Percentiles rank a stretch among this genome's conserved stretches.
phyloP scores from a whole-genome alignment of 2,113 vertebrate genomes.

The Turnix velox region DNA sequence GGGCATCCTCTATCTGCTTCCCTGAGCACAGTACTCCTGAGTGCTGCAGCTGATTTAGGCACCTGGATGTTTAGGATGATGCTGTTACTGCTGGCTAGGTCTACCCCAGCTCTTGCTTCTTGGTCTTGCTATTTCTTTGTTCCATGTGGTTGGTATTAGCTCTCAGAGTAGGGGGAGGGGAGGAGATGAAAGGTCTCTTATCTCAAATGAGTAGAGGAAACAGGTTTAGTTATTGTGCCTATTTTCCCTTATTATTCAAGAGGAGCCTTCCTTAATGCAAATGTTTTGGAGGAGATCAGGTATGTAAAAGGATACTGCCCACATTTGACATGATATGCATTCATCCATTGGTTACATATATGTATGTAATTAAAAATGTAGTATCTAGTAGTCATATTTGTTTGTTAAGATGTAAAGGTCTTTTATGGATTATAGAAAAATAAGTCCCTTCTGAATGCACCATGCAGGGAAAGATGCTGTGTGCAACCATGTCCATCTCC shows the following conservation, averaged over 20 bases:
- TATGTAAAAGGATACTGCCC: not conserved
- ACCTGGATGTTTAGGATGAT: fast-evolving
- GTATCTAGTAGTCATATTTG: not conserved
- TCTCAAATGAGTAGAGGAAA: not conserved
- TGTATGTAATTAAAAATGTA: not conserved
- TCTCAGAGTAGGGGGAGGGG: not conserved
- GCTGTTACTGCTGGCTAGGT: not conserved
- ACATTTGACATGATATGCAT: not conserved
- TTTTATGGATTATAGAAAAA: not conserved
- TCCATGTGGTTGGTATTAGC: not conserved
- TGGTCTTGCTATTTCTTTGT: not conserved
- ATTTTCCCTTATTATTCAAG: not conserved
- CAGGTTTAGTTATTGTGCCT: not conserved
- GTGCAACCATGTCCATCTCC: not conserved
- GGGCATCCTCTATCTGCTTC: not conserved
- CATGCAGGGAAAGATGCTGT: not conserved
- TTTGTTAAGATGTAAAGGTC: not conserved
- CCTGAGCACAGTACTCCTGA: fast-evolving
- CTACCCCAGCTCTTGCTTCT: not conserved
- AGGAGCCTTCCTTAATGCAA: not conserved
- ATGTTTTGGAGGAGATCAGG: not conserved
- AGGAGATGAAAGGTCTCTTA: not conserved
- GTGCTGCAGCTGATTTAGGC: fast-evolving
- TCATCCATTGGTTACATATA: not conserved
- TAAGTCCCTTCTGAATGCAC: not conserved